phyloP scores from a whole-genome alignment of 1,140 invertebrate genomes.

The Mya arenaria region DNA sequence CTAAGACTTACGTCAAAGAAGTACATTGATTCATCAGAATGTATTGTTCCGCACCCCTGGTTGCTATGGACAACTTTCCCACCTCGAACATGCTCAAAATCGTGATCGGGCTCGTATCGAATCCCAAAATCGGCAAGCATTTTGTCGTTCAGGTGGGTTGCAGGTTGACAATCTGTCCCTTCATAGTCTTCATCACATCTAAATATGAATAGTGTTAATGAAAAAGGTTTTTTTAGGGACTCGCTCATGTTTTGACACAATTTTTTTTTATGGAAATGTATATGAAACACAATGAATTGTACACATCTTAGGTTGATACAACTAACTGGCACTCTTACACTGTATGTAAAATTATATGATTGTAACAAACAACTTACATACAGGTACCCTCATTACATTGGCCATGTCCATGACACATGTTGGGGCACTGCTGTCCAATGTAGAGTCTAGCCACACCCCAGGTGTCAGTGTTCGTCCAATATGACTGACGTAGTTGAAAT shows the following conservation, averaged over 20 bases:
- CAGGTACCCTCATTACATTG: conserved; percentile 79
- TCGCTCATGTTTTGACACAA: too few relatives aligned
- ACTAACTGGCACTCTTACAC: too few relatives aligned
- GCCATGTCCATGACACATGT: conserved; percentile 81
- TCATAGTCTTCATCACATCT: conserved; percentile 76
- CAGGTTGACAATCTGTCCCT: conserved; percentile 69
- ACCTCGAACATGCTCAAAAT: conserved; percentile 73
- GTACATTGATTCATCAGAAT: conserved; percentile 79
- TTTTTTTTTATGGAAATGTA: too few relatives aligned
- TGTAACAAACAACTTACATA: too few relatives aligned
- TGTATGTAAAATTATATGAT: too few relatives aligned
- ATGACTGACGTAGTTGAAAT: conserved; percentile 79
- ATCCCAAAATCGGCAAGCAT: conserved; percentile 78
- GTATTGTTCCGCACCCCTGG: conserved; percentile 77
- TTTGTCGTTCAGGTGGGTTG: conserved; percentile 55
- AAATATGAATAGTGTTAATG: too few relatives aligned
- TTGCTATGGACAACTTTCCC: conserved; percentile 74
- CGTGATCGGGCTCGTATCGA: conserved; percentile 71
- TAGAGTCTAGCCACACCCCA: conserved; percentile 82
- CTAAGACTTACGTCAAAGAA: conserved; percentile 77
- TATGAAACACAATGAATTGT: too few relatives aligned
- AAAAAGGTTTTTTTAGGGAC: too few relatives aligned
- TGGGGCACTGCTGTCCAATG: conserved; percentile 81
- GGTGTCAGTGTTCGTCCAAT: conserved; percentile 76
- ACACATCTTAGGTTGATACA: too few relatives aligned